Evolutionary conservation across 2,113 vertebrate species (phyloP), one percentile per base, ranked within the genome.

Genomic region (Zeus faber): DNA sequence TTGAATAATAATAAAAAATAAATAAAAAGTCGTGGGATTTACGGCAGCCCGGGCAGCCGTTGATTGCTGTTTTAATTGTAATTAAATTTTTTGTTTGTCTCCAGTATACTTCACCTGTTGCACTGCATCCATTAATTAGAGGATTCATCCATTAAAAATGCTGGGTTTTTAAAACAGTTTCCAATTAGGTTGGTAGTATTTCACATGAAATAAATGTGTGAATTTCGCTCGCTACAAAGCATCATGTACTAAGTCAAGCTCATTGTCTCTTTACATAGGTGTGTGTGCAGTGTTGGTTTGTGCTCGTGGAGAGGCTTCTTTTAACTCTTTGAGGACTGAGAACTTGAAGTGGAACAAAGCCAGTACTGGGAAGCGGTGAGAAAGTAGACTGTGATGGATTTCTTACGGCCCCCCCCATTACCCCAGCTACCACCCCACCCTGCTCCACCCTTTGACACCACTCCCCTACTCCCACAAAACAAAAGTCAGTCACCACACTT

Each of bases 401-500:
- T 79, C 70, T 64, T 57, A 47, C 62, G 58, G 58, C 71, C 69
- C 74, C 53, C 26, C n/a, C 2, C 11, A 4, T 45, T 45, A 17
- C 41, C 54, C 20, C 20, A 46, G 24, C 17, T 24, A 22, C 61
- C 49, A 54, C 43, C 40, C 26, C 71, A 68, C 72, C 62, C 58
- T 58, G 49, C 25, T 76, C 74, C 78, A 77, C 83, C 72, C 76
- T 79, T 80, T 81, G 53, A 67, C 46, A 73, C 72, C 72, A 40
- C 53, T 52, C 78, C 77, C 67, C 53, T 55, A 68, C 80, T 72
- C 76, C 49, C 58, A 77, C 82, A 79, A 79, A 85, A 85, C 85
- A 85, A 87, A 85, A 86, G 83, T 87, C 82, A 85, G 80, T 62
- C 80, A 55, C 79, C 74, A 80, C 76, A 66, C 70, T 74, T 62